These are phyloP conservation scores for Gastrophryne carolinensis DNA, from an alignment of 2,797 vertebrate genomes.

Conservation along the genomic window DNA sequence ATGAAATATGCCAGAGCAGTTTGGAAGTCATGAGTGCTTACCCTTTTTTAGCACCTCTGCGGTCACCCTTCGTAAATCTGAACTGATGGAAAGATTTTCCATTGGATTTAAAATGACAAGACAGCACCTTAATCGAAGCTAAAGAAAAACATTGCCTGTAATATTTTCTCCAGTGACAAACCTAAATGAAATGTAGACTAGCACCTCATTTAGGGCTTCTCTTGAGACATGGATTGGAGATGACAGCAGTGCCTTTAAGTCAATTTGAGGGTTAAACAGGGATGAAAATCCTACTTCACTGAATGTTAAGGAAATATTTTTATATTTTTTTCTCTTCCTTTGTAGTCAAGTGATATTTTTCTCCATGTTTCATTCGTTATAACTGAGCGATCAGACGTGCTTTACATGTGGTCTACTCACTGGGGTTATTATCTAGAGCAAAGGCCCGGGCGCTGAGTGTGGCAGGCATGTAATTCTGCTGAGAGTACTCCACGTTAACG, in stretches of 20 bases:
- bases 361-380: constrained; percentile 80
- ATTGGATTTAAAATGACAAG: constrained; percentile 42
- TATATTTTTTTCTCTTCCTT: constrained; percentile 78
- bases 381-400: constrained; percentile 92
- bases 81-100: constrained; percentile 44
- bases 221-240: not conserved
- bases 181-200: constrained; percentile 32
- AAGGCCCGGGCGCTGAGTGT: constrained; percentile 82
- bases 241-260: constrained; percentile 53
- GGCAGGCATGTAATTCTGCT: constrained; percentile 87
- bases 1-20: constrained; percentile 53
- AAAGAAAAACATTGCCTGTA: constrained; percentile 22
- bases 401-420: constrained; percentile 77
- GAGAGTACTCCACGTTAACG: constrained; percentile 87
- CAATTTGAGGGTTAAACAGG: constrained; percentile 64
- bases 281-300: constrained; percentile 57
- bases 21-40: constrained; percentile 38
- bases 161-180: constrained; percentile 42
- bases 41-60: constrained; percentile 34
- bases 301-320: constrained; percentile 94
- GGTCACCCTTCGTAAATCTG: constrained; percentile 11
- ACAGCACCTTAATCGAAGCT: not conserved
- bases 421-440: constrained; percentile 93
- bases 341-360: constrained; percentile 86
- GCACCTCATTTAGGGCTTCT: constrained; percentile 42